A percentile compares a stretch with the other conserved stretches of the same genome.
phyloP scores from a whole-genome alignment of 2,888 invertebrate genomes.

The Thereva nobilitata region DNA sequence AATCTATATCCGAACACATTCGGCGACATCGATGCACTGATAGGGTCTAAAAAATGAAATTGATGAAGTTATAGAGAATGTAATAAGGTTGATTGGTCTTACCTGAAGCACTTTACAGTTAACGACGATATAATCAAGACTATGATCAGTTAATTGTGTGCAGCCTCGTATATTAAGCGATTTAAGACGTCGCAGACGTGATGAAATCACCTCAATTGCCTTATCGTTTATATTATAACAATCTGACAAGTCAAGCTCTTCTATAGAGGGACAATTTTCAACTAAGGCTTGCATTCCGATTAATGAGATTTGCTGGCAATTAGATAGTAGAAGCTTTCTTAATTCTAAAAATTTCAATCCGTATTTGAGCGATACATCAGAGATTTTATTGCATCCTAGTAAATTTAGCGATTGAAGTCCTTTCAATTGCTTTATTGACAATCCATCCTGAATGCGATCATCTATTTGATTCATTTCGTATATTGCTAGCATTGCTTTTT shows the following conservation, averaged over 20 bases:
- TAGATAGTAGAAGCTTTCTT: slow-evolving; percentile 65
- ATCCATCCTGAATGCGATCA: slow-evolving; percentile 11
- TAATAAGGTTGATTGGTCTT: slow-evolving; percentile 17
- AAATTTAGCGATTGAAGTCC: slow-evolving; percentile 66
- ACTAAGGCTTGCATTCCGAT: slow-evolving; percentile 67
- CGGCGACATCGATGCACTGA: slow-evolving; percentile 54
- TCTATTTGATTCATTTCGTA: slow-evolving; percentile 59
- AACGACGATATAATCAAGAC: slow-evolving; percentile 59
- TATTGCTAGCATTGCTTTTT: slow-evolving; percentile 66
- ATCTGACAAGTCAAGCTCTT: slow-evolving; percentile 68
- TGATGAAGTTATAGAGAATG: background rate
- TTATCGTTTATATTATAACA: slow-evolving; percentile 72
- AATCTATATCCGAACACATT: slow-evolving; percentile 55
- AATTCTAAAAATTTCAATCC: slow-evolving; percentile 71
- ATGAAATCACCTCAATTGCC: slow-evolving; percentile 60
- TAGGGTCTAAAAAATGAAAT: slow-evolving; percentile 44
- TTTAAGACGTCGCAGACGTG: slow-evolving; percentile 55
- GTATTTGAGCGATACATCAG: slow-evolving; percentile 72
- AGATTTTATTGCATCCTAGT: slow-evolving; percentile 70
- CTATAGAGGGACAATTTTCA: slow-evolving; percentile 70
- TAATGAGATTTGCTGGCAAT: slow-evolving; percentile 71
- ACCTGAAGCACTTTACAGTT: slow-evolving; percentile 59
- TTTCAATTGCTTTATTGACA: slow-evolving; percentile 62
- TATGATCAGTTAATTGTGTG: slow-evolving; percentile 61
- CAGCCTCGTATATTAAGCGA: slow-evolving; percentile 59